Evolutionary conservation across 2,113 vertebrate species (phyloP).

Genomic region (Saccopteryx leptura): DNA sequence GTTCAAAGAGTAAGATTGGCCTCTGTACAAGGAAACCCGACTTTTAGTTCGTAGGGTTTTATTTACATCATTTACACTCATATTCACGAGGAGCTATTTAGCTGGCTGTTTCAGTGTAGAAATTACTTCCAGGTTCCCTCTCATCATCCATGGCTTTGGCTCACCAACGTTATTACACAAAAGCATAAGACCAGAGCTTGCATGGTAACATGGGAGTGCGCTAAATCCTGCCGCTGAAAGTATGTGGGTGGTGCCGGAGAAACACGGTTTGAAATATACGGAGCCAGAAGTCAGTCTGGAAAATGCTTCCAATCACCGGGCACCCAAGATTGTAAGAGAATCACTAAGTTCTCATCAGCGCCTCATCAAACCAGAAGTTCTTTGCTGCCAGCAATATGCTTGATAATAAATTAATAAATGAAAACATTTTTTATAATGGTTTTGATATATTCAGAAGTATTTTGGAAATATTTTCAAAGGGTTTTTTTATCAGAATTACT

Average conservation of each 20-base stretch:
- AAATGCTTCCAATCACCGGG: conserved; percentile 9
- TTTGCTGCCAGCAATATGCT: conserved; percentile 32
- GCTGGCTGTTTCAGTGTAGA: background rate
- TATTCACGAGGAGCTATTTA: background rate
- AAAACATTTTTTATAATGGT: too few species aligned
- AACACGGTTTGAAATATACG: background rate
- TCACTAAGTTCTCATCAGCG: background rate
- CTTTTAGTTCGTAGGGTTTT: background rate
- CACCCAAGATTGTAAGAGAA: conserved; percentile 1
- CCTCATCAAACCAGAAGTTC: background rate
- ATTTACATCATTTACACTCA: background rate
- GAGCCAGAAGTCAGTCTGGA: background rate
- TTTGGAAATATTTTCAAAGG: conserved; percentile 1
- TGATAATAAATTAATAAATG: background rate
- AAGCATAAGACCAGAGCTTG: background rate
- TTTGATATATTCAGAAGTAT: background rate
- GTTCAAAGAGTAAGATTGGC: too few species aligned
- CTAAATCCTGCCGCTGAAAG: background rate
- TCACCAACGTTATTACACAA: background rate
- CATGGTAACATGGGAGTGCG: background rate
- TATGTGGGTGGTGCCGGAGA: background rate
- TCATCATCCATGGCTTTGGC: background rate
- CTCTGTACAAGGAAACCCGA: background rate
- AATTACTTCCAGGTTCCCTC: background rate
- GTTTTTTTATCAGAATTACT: conserved; percentile 15